Base-by-base conservation (phyloP, 2,888 invertebrate genomes). In the Autographa gamma region DNA sequence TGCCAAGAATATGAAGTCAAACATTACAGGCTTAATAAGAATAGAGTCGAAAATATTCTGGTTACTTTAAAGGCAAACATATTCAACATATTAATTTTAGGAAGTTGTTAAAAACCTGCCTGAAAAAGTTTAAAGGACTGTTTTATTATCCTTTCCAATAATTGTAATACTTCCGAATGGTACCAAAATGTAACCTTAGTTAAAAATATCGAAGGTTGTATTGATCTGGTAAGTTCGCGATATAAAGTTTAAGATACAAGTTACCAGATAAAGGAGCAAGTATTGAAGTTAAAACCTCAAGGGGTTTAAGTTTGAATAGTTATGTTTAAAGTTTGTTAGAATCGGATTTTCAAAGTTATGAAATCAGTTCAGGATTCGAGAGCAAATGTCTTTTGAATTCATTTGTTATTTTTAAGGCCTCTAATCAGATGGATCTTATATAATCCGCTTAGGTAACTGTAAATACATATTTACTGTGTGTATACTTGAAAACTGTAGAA, bases 121-220 rank as follows among this genome's bases (percentile, higher is more conserved):
- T 18, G 5, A 2, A 18, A 2, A 18, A n/a, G n/a, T 34, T 54
- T 63, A 16, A 64, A 56, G 19, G 25, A 60, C 11, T 7, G 11
- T 4, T 43, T 48, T 5, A 7, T 43, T 56, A 6, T 58, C 41
- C 9, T 58, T 78, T 65, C 60, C 9, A 1, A 66, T n/a, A 43
- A 76, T 60, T 18, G 4, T 18, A 56, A 56, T 56, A 69, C 70
- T 76, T 79, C 79, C 75, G 79, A 76, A 63, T 66, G 66, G 18
- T 52, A 43, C 48, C 34, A 63, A 79, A 74, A 58, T 54, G 32
- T 32, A 54, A 74, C 60, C 52, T 63, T 69, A 43, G 0, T 43
- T 54, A 32, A 63, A 66, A 69, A 60, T 78, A 65, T 63, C 8
- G 11, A 69, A 79, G 69, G 65, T 61, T 25, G 54, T 0, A 74